Conservation (phyloP, 2,797 vertebrate species). For the Carapus acus region DNA sequence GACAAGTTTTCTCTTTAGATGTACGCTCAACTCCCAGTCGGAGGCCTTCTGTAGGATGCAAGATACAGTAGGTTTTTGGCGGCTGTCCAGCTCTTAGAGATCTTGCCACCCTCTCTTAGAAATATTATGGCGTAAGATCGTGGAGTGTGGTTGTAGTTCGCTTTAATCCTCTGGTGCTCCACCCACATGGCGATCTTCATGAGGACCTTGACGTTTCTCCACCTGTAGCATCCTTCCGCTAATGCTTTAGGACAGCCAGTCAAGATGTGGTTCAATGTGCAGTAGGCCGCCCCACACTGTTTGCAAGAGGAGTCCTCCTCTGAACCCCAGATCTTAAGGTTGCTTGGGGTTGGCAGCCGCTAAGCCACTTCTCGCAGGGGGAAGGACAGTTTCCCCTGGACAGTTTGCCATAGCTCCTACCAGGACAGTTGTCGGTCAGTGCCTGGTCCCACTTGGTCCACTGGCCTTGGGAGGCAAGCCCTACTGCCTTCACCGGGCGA, state of each 20-base stretch:
- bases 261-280: background rate
- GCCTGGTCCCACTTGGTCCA: slow-evolving; percentile 1
- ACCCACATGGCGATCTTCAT: slow-evolving; percentile 12
- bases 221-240: background rate
- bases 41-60: no score
- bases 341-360: no score
- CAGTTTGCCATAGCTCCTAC: background rate
- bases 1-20: slow-evolving; percentile 7
- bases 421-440: background rate
- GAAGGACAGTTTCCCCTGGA: slow-evolving; percentile 11
- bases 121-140: no score
- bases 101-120: no score
- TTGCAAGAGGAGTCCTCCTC: background rate
- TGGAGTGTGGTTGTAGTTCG: background rate
- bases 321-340: no score
- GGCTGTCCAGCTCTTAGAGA: no score
- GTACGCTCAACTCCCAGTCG: no score
- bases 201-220: slow-evolving; percentile 13
- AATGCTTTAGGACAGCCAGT: background rate
- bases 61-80: no score
- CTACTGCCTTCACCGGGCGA: background rate
- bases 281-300: background rate
- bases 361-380: background rate
- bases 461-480: background rate
- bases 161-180: slow-evolving; percentile 9